Base-by-base conservation (phyloP, 2,113 vertebrate species). In the Zeus faber region DNA sequence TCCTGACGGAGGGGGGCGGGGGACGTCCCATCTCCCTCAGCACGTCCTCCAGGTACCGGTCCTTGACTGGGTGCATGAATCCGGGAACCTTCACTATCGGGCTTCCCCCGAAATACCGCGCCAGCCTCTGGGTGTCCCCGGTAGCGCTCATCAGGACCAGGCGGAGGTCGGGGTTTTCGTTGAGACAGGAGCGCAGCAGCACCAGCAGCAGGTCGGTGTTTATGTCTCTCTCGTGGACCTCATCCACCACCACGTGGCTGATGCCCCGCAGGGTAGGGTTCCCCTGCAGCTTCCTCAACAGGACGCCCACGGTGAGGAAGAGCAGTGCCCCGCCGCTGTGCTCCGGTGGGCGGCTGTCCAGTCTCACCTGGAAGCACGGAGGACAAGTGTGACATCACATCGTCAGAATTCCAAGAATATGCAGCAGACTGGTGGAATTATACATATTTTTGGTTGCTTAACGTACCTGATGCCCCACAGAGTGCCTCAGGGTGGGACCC, bases 161-260 rank as follows among this genome's bases (percentile, higher is more conserved):
- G 20, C 91, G 88, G 22, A 98, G 77, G 58, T 88, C 62, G 0
- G 92, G 93, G 76, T 97, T 98, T 10, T 89, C 72, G 2, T 85
- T 71, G 62, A 95, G 83, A 53, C 90, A 79, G 20, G 85, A 83
- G 23, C 91, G 93, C 79, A 98, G 88, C 70, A 98, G 86, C 18
- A 94, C 95, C 50, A 99, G 90, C 70, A 99, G 91, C 85, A 99
- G 91, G 85, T 99, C 97, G 0, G 95, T 98, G 91, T 98, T 96
- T 39, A 99, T 89, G 1, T 98, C 96, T 2, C 97, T 79, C 83
- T 99, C 96, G 0, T 99, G 97, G 24, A 99, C 96, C 84, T 99
- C 97, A 0, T 99, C 97, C 29, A 99, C 95, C 1, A 99, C 80
- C 4, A 98, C 91, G 0, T 99, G 97, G 81, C 95, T 98, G 69